Evolutionary conservation across 2,888 invertebrate species (phyloP), one percentile per base, ranked within the genome.

Genomic region (Eupithecia subumbrata): DNA sequence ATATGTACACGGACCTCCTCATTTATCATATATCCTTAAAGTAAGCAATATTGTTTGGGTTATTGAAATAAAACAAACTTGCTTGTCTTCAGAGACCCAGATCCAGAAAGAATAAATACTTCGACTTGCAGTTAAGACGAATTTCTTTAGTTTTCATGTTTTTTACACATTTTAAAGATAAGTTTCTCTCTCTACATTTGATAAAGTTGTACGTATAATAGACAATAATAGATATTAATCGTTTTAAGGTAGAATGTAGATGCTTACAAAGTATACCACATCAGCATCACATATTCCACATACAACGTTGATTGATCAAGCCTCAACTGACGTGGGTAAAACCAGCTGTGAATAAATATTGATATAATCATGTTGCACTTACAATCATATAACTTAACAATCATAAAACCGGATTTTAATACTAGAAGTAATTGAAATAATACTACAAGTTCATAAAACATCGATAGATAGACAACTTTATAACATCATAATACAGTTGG

Each of bases 401-500:
- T 5, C 64, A 64, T 64, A 64, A 64, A 64, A 64, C 64, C 34
- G 34, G 9, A 34, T 64, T 64, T 34, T 18, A 30, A 64, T 64
- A 34, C 60, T 12, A 60, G 25, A 25, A 25, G 25, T 60, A 60
- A 60, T 60, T 60, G 25, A 25, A 14, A 60, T 60, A 25, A 25
- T 25, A 14, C 12, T 60, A 22, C 25, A 25, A 12, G 22, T 60
- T 60, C 60, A 60, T 60, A 25, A 25, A 25, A 56, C 22, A 56
- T 22, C 12, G 2, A 60, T 25, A 60, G 60, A 11, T 22, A 56
- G 56, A 56, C 5, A 56, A 25, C 5, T 60, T 56, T 56, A 22
- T 56, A 11, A 56, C 52, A 56, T 22, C 1, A 3, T 56, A 4
- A n/a, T 3, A 60, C 22, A 22, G 1, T 25, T 48, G n/a, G 56